These are phyloP conservation scores for Nemurella pictetii DNA, from an alignment of 2,888 invertebrate species.

Conservation along the genomic window DNA sequence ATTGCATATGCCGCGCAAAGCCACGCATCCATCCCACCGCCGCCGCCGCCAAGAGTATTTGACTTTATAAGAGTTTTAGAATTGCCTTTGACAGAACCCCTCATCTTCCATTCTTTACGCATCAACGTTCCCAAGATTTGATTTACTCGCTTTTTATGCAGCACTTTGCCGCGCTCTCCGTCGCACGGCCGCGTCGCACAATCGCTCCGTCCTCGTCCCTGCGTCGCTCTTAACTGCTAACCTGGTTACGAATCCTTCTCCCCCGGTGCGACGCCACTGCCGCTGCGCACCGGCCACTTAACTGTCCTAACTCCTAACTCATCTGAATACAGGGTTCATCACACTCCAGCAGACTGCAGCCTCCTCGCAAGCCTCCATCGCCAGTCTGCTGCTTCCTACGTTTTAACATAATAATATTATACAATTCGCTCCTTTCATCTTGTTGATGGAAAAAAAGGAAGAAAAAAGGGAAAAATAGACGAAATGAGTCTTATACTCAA, in stretches of 20 bases:
- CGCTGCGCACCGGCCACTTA: constrained; percentile 2
- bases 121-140: constrained; percentile 40
- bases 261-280: not conserved
- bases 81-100: constrained; percentile 40
- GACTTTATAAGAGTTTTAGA: constrained; percentile 10
- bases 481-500: not conserved
- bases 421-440: constrained; percentile 5
- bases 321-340: constrained; percentile 10
- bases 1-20: not conserved
- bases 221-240: not conserved
- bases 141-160: constrained; percentile 41
- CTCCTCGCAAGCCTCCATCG: not conserved
- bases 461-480: not conserved
- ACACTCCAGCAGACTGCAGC: not conserved
- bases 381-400: not conserved
- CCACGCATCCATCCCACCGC: not conserved
- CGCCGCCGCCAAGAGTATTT: not conserved
- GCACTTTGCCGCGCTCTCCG: constrained; percentile 15
- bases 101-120: constrained; percentile 41
- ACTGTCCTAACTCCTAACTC: constrained; percentile 6
- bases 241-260: constrained; percentile 5
- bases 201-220: not conserved
- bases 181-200: not conserved
- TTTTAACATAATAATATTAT: constrained; percentile 9
- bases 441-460: not conserved